phyloP scores from a whole-genome alignment of 2,797 vertebrate genomes.

The Nasua narica region DNA sequence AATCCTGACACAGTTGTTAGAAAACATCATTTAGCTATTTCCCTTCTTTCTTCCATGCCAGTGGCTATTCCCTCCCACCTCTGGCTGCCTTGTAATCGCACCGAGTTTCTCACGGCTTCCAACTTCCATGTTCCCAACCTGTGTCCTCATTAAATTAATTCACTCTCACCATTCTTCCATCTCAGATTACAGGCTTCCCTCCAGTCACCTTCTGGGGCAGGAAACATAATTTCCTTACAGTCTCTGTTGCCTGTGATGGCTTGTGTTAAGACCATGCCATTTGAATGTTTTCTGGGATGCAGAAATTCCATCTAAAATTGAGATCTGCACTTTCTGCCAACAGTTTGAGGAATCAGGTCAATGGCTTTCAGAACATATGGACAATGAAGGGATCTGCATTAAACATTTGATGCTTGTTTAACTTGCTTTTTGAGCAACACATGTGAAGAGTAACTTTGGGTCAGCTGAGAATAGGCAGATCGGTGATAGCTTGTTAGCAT shows the following conservation, averaged over 20 bases:
- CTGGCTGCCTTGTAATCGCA: neutral
- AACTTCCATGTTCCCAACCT: neutral
- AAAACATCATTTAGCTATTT: neutral
- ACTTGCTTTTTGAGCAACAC: neutral
- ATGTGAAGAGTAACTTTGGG: neutral
- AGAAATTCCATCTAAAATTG: neutral
- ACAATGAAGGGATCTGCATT: neutral
- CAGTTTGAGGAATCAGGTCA: neutral
- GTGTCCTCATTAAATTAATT: neutral
- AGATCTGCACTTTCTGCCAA: neutral
- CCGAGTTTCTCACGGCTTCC: neutral
- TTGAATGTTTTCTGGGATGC: neutral
- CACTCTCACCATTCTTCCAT: neutral
- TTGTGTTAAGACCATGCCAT: neutral
- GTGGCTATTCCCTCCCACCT: neutral
- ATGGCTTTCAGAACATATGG: neutral
- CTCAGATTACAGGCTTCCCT: neutral
- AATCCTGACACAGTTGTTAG: neutral
- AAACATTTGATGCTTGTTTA: neutral
- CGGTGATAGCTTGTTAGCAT: neutral
- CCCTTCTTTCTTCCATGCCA: neutral
- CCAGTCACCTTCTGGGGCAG: neutral
- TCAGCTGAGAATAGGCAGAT: neutral
- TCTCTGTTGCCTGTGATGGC: neutral
- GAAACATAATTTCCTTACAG: neutral